phyloP scores from a whole-genome alignment of 2,113 vertebrate species.

The Salvelinus namaycush region DNA sequence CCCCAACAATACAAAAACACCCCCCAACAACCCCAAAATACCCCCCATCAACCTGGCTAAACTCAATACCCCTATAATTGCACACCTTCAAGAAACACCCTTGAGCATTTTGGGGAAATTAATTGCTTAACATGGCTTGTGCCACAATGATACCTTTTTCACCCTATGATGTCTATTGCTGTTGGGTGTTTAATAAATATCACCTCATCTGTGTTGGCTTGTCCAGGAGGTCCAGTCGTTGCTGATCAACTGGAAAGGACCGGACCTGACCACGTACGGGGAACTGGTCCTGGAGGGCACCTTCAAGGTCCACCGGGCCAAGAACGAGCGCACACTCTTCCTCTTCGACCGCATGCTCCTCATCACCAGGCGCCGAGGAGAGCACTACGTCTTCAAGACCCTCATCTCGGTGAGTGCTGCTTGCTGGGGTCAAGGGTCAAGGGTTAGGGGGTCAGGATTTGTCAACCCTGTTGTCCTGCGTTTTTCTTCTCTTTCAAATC shows the following conservation, averaged over 20 bases:
- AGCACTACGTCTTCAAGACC: slow-evolving; percentile 87
- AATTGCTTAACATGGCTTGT: too few relatives aligned
- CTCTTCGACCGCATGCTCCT: slow-evolving; percentile 88
- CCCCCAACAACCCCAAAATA: too few relatives aligned
- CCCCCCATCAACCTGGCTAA: too few relatives aligned
- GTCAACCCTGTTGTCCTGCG: too few relatives aligned
- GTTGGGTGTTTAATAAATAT: background rate
- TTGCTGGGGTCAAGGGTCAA: background rate
- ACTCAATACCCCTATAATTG: too few relatives aligned
- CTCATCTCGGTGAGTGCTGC: slow-evolving; percentile 82
- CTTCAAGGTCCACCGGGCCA: slow-evolving; percentile 85
- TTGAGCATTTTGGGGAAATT: too few relatives aligned
- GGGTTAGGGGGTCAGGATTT: background rate
- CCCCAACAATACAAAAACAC: too few relatives aligned
- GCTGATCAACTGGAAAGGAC: slow-evolving; percentile 91
- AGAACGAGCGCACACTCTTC: slow-evolving; percentile 88
- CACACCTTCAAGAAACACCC: too few relatives aligned
- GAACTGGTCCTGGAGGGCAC: slow-evolving; percentile 93
- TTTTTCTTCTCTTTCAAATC: too few relatives aligned
- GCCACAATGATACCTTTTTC: too few relatives aligned
- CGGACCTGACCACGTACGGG: slow-evolving; percentile 88
- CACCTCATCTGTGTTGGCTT: background rate
- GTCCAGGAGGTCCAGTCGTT: slow-evolving; percentile 90
- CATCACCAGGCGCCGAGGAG: slow-evolving; percentile 86
- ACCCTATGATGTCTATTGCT: too few relatives aligned